Evolutionary conservation across 2,888 invertebrate genomes (phyloP).

Genomic region (Ophion ellenae): DNA sequence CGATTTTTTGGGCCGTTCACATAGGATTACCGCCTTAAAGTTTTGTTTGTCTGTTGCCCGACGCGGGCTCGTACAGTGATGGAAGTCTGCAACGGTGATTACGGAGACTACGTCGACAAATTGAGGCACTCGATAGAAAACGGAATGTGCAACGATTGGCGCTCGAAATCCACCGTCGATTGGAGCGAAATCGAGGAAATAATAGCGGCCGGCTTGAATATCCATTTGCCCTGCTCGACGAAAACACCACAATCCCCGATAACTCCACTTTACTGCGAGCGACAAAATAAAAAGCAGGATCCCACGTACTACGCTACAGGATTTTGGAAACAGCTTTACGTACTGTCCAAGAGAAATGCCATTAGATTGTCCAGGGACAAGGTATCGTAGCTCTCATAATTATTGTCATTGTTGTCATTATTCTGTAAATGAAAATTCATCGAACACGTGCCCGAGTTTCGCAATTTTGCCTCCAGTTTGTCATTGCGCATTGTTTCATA

Average conservation of each 20-base stretch:
- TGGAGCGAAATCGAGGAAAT: constrained; percentile 82
- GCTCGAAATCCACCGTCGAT: constrained; percentile 76
- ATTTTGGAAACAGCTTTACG: constrained; percentile 85
- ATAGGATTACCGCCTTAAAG: too few species aligned
- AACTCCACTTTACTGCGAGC: constrained; percentile 73
- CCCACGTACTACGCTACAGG: constrained; percentile 85
- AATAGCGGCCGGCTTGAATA: constrained; percentile 85
- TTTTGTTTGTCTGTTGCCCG: constrained; percentile 23
- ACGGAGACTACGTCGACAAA: constrained; percentile 86
- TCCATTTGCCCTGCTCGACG: constrained; percentile 78
- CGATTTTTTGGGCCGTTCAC: neutral
- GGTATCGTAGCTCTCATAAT: constrained; percentile 72
- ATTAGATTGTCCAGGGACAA: constrained; percentile 89
- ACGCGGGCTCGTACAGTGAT: constrained; percentile 86
- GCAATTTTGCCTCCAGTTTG: too few species aligned
- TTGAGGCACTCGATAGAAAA: constrained; percentile 87
- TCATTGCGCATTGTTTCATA: too few species aligned
- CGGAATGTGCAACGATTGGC: constrained; percentile 86
- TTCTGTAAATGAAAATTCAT: neutral
- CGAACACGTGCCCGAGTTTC: too few species aligned
- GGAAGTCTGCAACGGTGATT: constrained; percentile 92
- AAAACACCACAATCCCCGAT: constrained; percentile 81
- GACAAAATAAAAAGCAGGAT: constrained; percentile 67
- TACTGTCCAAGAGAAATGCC: constrained; percentile 87
- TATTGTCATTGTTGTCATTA: neutral